Percentiles rank a stretch among this genome's conserved stretches.
These are phyloP conservation scores for Tapirus indicus DNA, from an alignment of 2,797 vertebrate genomes.

Conservation along the genomic window DNA sequence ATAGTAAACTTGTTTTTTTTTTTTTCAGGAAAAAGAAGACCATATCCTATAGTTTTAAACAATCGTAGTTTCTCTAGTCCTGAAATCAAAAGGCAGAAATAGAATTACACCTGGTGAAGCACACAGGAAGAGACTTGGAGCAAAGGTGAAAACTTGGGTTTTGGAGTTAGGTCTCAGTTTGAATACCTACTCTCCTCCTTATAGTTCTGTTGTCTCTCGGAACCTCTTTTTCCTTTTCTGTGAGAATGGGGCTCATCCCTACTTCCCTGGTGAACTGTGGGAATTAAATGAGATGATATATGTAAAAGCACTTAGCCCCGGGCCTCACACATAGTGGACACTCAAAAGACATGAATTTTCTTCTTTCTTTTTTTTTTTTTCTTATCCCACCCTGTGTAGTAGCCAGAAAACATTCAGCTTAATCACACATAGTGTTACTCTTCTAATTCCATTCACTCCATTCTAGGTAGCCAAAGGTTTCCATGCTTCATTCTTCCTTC, in stretches of 20 bases:
- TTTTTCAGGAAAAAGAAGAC: not conserved
- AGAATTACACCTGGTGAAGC: not conserved
- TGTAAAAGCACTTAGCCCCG: not conserved
- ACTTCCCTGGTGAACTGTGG: not conserved
- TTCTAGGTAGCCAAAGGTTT: not conserved
- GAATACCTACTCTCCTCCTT: not conserved
- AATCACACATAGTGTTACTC: not conserved
- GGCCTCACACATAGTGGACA: not conserved
- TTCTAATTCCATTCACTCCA: not conserved
- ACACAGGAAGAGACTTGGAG: not conserved
- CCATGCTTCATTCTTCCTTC: not conserved
- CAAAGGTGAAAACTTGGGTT: not conserved
- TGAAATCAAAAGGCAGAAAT: constrained; percentile 39
- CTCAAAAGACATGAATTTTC: not conserved
- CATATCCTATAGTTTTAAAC: not conserved
- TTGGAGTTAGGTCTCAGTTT: constrained; percentile 34
- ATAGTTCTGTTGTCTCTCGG: constrained; percentile 17
- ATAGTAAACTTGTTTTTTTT: not conserved
- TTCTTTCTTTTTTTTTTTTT: constrained; percentile 29
- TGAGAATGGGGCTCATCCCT: constrained; percentile 5
- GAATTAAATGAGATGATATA: not conserved
- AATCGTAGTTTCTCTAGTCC: constrained; percentile 49
- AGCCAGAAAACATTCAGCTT: not conserved
- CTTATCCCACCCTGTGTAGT: not conserved
- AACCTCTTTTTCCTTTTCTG: not conserved